A percentile compares a stretch with the other conserved stretches of the same genome.
These are phyloP conservation scores for Ametastegia equiseti DNA, from an alignment of 2,888 invertebrate species.

Conservation along the genomic window DNA sequence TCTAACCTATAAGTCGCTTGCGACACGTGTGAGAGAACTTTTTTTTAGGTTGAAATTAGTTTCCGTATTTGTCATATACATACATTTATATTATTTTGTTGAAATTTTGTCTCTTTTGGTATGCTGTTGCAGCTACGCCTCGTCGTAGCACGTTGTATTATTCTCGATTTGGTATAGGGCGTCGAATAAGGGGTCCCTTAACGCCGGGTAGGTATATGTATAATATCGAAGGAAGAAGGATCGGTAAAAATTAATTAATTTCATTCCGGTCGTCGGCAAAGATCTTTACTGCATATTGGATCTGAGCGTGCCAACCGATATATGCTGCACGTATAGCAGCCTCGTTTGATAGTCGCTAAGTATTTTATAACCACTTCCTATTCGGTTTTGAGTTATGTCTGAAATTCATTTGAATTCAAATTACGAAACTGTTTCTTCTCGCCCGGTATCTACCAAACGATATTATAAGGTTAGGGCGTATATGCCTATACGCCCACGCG, in stretches of 20 bases:
- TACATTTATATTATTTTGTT: background rate
- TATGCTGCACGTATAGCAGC: background rate
- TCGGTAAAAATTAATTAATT: slow-evolving; percentile 33
- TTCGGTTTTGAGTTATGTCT: slow-evolving; percentile 10
- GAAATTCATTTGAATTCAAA: slow-evolving; percentile 38
- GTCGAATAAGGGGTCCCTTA: background rate
- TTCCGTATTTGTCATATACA: slow-evolving; percentile 7
- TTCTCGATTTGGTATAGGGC: slow-evolving; percentile 4
- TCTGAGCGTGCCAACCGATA: too few species aligned
- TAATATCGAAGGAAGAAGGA: background rate
- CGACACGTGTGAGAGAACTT: too few species aligned
- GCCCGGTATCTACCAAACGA: too few species aligned
- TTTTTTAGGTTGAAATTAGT: background rate
- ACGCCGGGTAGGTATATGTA: background rate
- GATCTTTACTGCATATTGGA: slow-evolving; percentile 44
- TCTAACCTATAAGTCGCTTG: too few species aligned
- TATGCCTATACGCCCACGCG: slow-evolving; percentile 8
- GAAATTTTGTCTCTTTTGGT: background rate
- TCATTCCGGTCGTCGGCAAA: background rate
- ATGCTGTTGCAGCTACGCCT: background rate
- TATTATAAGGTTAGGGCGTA: too few species aligned
- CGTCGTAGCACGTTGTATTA: too few species aligned
- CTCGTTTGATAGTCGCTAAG: slow-evolving; percentile 13
- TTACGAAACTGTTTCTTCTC: slow-evolving; percentile 24
- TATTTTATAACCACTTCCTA: slow-evolving; percentile 34